Percentiles rank a stretch among this genome's conserved stretches.
These are phyloP conservation scores for Solea solea DNA, from an alignment of 2,113 vertebrate species.

Conservation along the genomic window DNA sequence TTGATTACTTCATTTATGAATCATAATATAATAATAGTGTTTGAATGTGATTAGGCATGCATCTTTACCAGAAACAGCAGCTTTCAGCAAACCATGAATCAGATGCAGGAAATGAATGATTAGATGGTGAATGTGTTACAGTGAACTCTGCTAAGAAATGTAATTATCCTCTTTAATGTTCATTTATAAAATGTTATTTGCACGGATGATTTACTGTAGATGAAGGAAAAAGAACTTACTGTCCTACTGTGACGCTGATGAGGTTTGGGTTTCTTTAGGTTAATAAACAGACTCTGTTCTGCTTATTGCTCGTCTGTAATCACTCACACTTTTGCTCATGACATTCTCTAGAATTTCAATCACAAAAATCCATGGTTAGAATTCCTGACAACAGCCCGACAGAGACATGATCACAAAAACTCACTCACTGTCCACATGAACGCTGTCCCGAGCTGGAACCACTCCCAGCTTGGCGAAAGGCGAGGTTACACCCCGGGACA, in stretches of 20 bases:
- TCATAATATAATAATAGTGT: no score
- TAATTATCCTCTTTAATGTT: background rate
- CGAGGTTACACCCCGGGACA: no score
- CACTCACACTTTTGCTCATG: background rate
- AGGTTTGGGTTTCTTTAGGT: constrained; percentile 11
- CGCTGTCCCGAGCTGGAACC: no score
- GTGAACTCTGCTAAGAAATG: background rate
- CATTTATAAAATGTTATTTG: background rate
- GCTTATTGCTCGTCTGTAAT: background rate
- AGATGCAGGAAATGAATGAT: background rate
- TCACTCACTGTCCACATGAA: no score
- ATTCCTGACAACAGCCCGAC: no score
- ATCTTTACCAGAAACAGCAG: background rate
- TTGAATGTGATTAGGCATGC: no score
- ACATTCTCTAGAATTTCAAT: background rate
- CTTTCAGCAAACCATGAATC: background rate
- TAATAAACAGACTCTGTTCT: constrained; percentile 48
- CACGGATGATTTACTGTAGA: constrained; percentile 20
- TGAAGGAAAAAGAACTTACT: constrained; percentile 41
- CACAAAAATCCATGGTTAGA: no score
- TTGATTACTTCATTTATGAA: no score
- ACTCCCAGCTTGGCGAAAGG: no score
- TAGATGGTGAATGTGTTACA: background rate
- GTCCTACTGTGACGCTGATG: constrained; percentile 10
- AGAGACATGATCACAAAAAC: no score